Percentiles rank a stretch among this genome's conserved stretches.
phyloP scores from a whole-genome alignment of 2,113 vertebrate species.

The Mugil cephalus region DNA sequence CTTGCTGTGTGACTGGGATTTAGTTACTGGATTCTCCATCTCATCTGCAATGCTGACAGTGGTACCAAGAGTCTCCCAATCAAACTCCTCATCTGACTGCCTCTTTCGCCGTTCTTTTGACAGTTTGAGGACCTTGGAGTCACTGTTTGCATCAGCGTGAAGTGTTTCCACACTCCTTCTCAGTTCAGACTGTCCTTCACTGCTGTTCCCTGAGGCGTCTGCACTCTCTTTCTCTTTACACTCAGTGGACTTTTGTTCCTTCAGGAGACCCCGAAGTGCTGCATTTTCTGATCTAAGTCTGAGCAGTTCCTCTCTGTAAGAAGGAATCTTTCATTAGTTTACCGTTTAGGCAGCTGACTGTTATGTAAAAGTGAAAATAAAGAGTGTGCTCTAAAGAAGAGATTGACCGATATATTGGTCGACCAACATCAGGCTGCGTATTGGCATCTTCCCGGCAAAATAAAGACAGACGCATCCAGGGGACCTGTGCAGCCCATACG shows the following conservation, averaged over 20 bases:
- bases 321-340: background rate
- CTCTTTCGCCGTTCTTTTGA: constrained; percentile 76
- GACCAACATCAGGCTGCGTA: too few species aligned
- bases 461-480: too few species aligned
- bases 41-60: constrained; percentile 61
- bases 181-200: constrained; percentile 81
- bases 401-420: too few species aligned
- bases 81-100: constrained; percentile 43
- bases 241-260: constrained; percentile 81
- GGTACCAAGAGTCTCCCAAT: constrained; percentile 58
- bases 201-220: constrained; percentile 81
- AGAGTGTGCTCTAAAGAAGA: background rate
- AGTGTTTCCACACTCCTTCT: constrained; percentile 81
- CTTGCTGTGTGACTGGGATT: constrained; percentile 45
- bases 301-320: constrained; percentile 74
- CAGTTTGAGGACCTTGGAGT: constrained; percentile 73
- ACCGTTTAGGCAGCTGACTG: background rate
- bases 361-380: background rate
- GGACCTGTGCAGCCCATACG: too few species aligned
- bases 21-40: constrained; percentile 40
- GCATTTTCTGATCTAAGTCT: constrained; percentile 71
- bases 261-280: constrained; percentile 75
- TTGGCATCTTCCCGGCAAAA: too few species aligned
- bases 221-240: constrained; percentile 82
- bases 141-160: constrained; percentile 76